Evolutionary conservation across 2,888 invertebrate species (phyloP).

Genomic region (Calameuta pallipes): DNA sequence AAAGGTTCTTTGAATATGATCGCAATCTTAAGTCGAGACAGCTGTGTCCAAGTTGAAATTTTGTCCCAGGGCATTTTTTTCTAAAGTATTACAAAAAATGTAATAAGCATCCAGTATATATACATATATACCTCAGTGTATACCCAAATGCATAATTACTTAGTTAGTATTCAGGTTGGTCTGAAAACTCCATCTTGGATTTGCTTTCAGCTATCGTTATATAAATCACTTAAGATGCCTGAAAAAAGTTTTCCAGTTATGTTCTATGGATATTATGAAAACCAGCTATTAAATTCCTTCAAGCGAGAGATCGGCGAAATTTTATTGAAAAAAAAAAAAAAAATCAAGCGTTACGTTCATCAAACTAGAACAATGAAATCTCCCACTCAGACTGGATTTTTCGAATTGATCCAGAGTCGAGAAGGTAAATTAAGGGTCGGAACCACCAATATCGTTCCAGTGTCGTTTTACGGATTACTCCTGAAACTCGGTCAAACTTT

Average conservation of each 20-base stretch:
- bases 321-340: not conserved
- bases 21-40: not conserved
- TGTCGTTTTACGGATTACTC: not conserved
- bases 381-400: not conserved
- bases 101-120: not conserved
- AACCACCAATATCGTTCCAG: not conserved
- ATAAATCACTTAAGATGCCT: not conserved
- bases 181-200: too few relatives aligned
- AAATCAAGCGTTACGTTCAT: not conserved
- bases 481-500: slow-evolving; percentile 3
- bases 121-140: not conserved
- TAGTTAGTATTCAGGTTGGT: not conserved
- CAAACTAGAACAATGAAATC: not conserved
- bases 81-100: not conserved
- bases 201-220: not conserved
- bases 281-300: not conserved
- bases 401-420: not conserved
- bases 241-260: not conserved
- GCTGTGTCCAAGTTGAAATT: not conserved
- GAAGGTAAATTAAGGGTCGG: not conserved
- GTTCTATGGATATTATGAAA: not conserved
- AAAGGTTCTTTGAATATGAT: not conserved
- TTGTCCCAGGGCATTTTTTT: not conserved
- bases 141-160: not conserved
- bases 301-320: not conserved